Evolutionary conservation across 2,797 vertebrate species (phyloP).

Genomic region (Muscicapa striata): DNA sequence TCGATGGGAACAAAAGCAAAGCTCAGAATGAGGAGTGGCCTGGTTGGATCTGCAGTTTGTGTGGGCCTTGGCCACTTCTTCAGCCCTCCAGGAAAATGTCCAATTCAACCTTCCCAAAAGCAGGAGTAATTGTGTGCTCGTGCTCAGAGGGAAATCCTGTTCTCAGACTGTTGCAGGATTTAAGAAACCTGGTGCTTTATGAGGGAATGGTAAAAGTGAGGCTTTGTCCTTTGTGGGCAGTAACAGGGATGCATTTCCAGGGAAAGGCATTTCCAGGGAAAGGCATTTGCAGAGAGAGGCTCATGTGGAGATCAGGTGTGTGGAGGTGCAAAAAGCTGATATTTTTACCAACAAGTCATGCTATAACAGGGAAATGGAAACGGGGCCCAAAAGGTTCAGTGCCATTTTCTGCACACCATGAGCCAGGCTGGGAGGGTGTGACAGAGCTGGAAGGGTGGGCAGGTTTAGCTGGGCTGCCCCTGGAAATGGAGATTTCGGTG

Average conservation of each 20-base stretch:
- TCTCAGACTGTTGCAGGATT: background rate
- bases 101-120: background rate
- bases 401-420: background rate
- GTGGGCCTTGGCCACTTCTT: too few relatives aligned
- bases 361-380: background rate
- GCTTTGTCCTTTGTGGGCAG: background rate
- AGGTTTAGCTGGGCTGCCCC: background rate
- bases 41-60: background rate
- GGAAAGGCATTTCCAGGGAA: background rate
- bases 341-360: background rate
- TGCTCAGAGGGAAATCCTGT: background rate
- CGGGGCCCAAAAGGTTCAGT: background rate
- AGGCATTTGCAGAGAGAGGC: background rate
- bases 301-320: background rate
- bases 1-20: background rate
- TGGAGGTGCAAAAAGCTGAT: background rate
- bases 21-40: background rate
- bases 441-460: background rate
- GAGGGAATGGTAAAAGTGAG: rapidly evolving
- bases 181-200: background rate
- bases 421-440: background rate
- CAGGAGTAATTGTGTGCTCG: rapidly evolving
- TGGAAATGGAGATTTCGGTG: rapidly evolving
- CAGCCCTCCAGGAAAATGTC: background rate
- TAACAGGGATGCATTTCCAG: background rate